Percentiles rank a stretch among this genome's conserved stretches.
Conservation (phyloP, 2,113 vertebrate genomes). For the Pogona vitticeps region DNA sequence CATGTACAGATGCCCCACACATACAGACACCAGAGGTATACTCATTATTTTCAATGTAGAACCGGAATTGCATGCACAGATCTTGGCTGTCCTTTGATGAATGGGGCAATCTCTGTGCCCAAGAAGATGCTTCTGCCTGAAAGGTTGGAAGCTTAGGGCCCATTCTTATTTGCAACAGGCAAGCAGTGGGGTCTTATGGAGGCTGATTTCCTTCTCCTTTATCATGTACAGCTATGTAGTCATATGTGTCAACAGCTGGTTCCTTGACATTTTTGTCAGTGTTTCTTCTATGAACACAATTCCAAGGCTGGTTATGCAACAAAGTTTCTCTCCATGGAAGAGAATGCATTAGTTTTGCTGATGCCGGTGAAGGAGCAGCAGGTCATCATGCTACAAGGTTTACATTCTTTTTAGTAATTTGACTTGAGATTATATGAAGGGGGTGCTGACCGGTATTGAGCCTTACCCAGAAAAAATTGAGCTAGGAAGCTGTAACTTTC, state of each 20-base stretch:
- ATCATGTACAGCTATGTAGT: background rate
- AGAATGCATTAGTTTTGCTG: background rate
- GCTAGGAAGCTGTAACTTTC: too few species aligned
- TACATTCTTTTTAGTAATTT: background rate
- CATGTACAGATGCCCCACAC: background rate
- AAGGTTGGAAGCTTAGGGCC: background rate
- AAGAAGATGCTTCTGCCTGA: background rate
- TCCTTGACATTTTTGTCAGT: background rate
- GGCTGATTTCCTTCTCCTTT: background rate
- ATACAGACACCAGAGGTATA: background rate
- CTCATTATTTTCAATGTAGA: background rate
- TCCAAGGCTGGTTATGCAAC: background rate
- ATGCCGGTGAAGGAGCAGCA: background rate
- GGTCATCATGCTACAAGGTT: background rate
- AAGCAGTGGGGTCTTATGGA: background rate
- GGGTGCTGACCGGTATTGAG: too few species aligned
- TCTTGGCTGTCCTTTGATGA: background rate
- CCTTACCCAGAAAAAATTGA: too few species aligned
- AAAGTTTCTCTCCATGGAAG: background rate
- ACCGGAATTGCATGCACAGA: background rate
- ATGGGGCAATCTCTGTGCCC: background rate
- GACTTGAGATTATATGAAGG: background rate
- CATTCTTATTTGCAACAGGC: background rate
- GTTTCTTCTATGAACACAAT: background rate
- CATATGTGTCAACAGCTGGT: background rate